Conservation (phyloP, 2,888 invertebrate species). For the Argyresthia goedartella region DNA sequence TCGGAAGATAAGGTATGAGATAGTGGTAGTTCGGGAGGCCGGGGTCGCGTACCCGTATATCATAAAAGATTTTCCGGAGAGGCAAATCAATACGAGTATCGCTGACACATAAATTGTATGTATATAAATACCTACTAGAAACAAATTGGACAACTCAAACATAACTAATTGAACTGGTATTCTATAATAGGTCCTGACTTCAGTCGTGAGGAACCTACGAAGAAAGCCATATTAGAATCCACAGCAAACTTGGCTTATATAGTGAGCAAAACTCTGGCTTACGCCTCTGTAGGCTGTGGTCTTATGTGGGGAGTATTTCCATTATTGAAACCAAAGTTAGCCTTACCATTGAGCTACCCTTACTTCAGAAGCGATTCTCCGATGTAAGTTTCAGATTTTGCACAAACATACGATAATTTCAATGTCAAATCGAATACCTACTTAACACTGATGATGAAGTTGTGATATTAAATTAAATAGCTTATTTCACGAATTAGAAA, state of each 20-base stretch:
- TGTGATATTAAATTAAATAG: too few species aligned
- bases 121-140: neutral
- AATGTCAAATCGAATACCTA: too few species aligned
- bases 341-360: constrained; percentile 8
- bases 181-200: constrained; percentile 2
- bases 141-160: neutral
- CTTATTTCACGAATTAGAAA: too few species aligned
- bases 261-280: constrained; percentile 1
- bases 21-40: too few species aligned
- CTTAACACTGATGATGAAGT: too few species aligned
- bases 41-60: too few species aligned
- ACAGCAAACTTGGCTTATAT: neutral
- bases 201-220: constrained; percentile 5
- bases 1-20: too few species aligned
- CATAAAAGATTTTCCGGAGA: too few species aligned
- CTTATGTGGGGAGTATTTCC: constrained; percentile 7
- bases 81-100: too few species aligned
- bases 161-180: neutral
- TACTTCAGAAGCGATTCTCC: neutral
- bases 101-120: too few species aligned
- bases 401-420: too few species aligned
- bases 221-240: constrained; percentile 2
- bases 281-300: neutral
- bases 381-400: constrained; percentile 1
- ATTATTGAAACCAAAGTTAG: constrained; percentile 3